A percentile compares a stretch with the other conserved stretches of the same genome.
Conservation (phyloP, 2,888 invertebrate genomes). For the Phorcus lineatus region DNA sequence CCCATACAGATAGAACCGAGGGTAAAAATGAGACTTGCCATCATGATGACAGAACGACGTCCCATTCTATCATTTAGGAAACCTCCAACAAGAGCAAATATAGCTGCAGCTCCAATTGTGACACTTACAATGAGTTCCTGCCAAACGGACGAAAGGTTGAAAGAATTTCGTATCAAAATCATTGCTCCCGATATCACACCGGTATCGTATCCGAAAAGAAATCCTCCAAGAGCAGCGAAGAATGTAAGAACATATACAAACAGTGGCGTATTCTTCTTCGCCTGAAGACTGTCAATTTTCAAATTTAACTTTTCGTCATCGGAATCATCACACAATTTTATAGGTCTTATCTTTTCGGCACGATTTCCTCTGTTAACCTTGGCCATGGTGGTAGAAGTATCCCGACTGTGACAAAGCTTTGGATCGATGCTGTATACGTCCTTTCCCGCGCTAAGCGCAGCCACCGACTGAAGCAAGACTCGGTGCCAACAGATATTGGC, state of each 20-base stretch:
- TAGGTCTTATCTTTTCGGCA: constrained; percentile 48
- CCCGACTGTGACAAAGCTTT: background rate
- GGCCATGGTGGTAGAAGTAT: constrained; percentile 29
- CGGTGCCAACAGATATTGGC: background rate
- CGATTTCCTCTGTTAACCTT: constrained; percentile 27
- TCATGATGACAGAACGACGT: constrained; percentile 77
- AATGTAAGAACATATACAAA: constrained; percentile 74
- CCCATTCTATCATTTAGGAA: constrained; percentile 77
- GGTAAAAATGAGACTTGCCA: constrained; percentile 77
- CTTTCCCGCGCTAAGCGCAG: constrained; percentile 5
- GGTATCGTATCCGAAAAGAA: constrained; percentile 79
- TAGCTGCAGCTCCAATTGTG: constrained; percentile 76
- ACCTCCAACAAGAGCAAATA: constrained; percentile 77
- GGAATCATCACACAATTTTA: constrained; percentile 59
- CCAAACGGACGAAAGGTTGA: constrained; percentile 70
- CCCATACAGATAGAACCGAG: constrained; percentile 77
- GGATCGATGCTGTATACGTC: background rate
- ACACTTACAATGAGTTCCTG: constrained; percentile 76
- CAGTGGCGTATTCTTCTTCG: constrained; percentile 54
- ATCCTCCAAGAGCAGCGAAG: constrained; percentile 77
- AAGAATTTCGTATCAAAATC: constrained; percentile 72
- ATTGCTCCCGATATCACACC: constrained; percentile 78
- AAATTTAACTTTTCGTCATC: constrained; percentile 65
- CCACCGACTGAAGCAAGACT: background rate
- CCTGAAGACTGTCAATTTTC: constrained; percentile 63